phyloP scores from a whole-genome alignment of 2,113 vertebrate species.

The rat (Rattus norvegicus) region GRCr8 NC_086033.1:100786001-100786500 shows the following conservation, averaged over 20 bases:
- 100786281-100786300: neutral
- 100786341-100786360: neutral
- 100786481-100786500: neutral
- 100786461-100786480: too few species aligned
- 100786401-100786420: neutral
- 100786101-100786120: neutral
- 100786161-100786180: neutral
- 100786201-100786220: neutral
- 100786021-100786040: neutral
- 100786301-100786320: too few species aligned
- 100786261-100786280: too few species aligned
- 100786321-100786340: neutral
- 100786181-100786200: neutral
- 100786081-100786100: neutral
- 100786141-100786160: neutral
- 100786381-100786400: neutral
- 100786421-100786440: neutral
- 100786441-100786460: too few species aligned
- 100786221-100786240: neutral
- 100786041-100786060: conserved; percentile 1
- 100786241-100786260: neutral
- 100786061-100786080: neutral
- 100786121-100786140: neutral
- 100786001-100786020: neutral
- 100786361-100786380: neutral